Evolutionary conservation across 2,113 vertebrate genomes (phyloP).

Genomic region (Pionites leucogaster): DNA sequence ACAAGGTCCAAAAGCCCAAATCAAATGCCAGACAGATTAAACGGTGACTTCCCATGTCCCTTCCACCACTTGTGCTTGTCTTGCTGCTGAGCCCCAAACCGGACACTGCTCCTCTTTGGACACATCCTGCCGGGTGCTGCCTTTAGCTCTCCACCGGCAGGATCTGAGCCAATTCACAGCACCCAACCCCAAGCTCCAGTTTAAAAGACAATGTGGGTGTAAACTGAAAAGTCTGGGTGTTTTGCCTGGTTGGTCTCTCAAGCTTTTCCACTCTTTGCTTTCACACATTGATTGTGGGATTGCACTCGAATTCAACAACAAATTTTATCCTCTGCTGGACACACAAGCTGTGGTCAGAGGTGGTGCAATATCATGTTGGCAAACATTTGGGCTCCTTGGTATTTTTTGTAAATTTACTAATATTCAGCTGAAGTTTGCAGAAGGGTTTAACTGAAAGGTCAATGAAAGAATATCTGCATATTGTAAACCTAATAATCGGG

Average conservation of each 20-base stretch:
- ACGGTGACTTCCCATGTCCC: not conserved
- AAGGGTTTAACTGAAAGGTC: constrained; percentile 50
- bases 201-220: not conserved
- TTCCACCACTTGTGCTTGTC: rapidly evolving
- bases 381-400: not conserved
- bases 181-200: not conserved
- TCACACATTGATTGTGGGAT: not conserved
- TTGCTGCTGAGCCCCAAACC: not conserved
- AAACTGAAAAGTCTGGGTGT: not conserved
- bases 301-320: not conserved
- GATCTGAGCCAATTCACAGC: not conserved
- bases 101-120: not conserved
- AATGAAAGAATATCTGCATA: constrained; percentile 45
- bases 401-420: constrained; percentile 24
- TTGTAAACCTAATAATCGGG: constrained; percentile 33
- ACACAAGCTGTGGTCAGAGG: not conserved
- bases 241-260: not conserved
- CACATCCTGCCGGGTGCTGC: not conserved
- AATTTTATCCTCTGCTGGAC: not conserved
- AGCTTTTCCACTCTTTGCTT: not conserved
- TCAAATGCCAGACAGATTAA: constrained; percentile 22
- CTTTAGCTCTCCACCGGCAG: not conserved
- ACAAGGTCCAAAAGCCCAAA: constrained; percentile 38
- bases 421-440: constrained; percentile 18
- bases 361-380: not conserved